Percentiles rank a stretch among this genome's conserved stretches.
Evolutionary conservation across 2,888 invertebrate genomes (phyloP).

Genomic region (Drosophila testacea): DNA sequence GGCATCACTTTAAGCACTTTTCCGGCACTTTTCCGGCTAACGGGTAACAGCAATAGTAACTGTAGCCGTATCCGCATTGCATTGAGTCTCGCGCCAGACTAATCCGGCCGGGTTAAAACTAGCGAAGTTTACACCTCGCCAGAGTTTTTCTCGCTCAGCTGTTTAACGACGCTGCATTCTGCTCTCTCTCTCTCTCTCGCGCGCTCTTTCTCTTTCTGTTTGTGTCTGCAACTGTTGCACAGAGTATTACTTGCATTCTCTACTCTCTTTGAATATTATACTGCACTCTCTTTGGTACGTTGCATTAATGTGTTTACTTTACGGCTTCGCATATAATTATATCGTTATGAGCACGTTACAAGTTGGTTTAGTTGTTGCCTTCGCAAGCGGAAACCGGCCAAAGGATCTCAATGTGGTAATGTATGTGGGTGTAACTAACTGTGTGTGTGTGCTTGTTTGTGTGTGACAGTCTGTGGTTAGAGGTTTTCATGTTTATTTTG

Average conservation of each 20-base stretch:
- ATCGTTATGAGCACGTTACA: conserved; percentile 60
- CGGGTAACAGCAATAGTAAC: background rate
- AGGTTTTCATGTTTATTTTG: conserved; percentile 49
- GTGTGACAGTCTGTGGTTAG: conserved; percentile 15
- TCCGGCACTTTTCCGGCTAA: conserved; percentile 16
- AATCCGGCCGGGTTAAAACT: conserved; percentile 57
- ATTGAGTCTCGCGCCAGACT: conserved; percentile 72
- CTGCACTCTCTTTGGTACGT: conserved; percentile 30
- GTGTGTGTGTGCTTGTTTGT: conserved; percentile 3
- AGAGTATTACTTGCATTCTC: conserved; percentile 37
- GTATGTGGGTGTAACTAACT: background rate
- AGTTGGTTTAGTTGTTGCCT: conserved; percentile 28
- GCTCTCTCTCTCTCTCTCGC: conserved; percentile 1
- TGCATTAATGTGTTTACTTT: conserved; percentile 48
- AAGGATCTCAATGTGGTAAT: conserved; percentile 34
- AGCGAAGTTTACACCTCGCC: conserved; percentile 53
- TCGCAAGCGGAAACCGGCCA: conserved; percentile 30
- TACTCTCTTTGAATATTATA: conserved; percentile 10
- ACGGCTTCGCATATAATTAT: conserved; percentile 60
- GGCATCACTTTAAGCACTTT: conserved; percentile 17
- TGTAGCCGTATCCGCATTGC: conserved; percentile 53
- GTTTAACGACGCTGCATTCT: conserved; percentile 35
- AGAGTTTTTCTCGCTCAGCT: conserved; percentile 49
- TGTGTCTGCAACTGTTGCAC: conserved; percentile 43
- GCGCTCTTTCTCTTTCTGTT: background rate